phyloP scores from a whole-genome alignment of 2,888 invertebrate genomes.

The Elmis aenea region DNA sequence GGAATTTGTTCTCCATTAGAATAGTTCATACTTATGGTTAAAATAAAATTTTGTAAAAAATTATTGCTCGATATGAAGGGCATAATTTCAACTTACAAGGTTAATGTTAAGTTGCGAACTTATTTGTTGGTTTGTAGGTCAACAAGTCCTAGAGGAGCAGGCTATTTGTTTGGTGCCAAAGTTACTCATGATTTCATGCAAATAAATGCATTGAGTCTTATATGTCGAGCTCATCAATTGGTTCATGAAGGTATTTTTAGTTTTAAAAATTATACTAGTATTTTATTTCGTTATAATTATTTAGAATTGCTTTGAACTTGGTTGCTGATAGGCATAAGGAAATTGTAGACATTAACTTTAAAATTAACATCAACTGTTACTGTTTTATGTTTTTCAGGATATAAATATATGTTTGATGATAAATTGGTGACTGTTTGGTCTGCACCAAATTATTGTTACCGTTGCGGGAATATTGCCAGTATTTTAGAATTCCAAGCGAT shows the following conservation, averaged over 20 bases:
- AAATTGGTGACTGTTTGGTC: slow-evolving; percentile 98
- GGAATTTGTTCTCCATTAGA: too few relatives aligned
- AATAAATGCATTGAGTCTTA: slow-evolving; percentile 86
- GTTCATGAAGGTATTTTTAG: slow-evolving; percentile 85
- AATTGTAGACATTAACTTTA: too few relatives aligned
- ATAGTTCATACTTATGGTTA: too few relatives aligned
- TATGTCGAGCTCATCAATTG: slow-evolving; percentile 97
- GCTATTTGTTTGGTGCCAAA: slow-evolving; percentile 93
- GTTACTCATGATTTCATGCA: slow-evolving; percentile 94
- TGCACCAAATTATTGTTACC: slow-evolving; percentile 99
- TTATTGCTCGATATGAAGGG: too few relatives aligned
- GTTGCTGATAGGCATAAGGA: too few relatives aligned
- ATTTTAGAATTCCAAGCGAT: slow-evolving; percentile 84
- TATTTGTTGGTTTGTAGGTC: slow-evolving; percentile 51
- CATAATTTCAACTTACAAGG: slow-evolving; percentile 13
- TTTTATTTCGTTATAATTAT: background rate
- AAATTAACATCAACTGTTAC: slow-evolving; percentile 6
- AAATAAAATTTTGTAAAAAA: too few relatives aligned
- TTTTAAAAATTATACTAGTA: too few relatives aligned
- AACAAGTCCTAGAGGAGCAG: slow-evolving; percentile 93
- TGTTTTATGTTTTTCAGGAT: slow-evolving; percentile 63
- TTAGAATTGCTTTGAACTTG: too few relatives aligned
- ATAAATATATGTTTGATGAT: slow-evolving; percentile 97
- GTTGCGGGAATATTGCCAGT: slow-evolving; percentile 97
- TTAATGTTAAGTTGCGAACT: background rate